A percentile compares a stretch with the other conserved stretches of the same genome.
Conservation (phyloP, 2,113 vertebrate genomes). For the Tragelaphus imberbis region DNA sequence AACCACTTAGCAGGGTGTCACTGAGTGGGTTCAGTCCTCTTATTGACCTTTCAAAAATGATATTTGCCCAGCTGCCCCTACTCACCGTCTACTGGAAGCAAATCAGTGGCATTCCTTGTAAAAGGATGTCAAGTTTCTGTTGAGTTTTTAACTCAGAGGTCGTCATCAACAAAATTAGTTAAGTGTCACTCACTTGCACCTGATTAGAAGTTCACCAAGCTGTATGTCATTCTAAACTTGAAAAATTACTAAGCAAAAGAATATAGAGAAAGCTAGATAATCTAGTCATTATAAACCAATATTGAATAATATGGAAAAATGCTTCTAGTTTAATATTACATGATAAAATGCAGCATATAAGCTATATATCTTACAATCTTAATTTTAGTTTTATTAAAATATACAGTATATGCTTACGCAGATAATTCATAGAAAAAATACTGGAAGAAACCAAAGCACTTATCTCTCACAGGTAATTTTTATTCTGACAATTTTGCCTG, state of each 20-base stretch:
- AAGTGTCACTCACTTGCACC: neutral
- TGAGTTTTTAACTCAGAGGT: neutral
- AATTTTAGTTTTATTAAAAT: neutral
- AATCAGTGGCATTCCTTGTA: accelerated
- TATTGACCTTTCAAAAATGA: neutral
- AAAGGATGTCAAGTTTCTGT: neutral
- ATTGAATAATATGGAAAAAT: neutral
- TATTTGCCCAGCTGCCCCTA: neutral
- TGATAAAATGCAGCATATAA: neutral
- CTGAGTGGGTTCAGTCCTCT: neutral
- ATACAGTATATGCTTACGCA: neutral
- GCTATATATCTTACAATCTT: neutral
- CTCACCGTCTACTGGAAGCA: neutral
- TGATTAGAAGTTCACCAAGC: neutral
- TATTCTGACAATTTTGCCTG: neutral
- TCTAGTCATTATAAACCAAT: neutral
- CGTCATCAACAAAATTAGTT: neutral
- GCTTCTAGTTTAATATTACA: neutral
- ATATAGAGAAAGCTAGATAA: neutral
- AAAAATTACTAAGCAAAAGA: neutral
- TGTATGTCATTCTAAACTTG: neutral
- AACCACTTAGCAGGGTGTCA: neutral
- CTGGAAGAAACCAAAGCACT: neutral
- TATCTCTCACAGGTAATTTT: neutral
- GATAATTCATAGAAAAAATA: neutral